These are phyloP conservation scores for Lasioglossum baleicum DNA, from an alignment of 1,140 invertebrate species.

Conservation along the genomic window DNA sequence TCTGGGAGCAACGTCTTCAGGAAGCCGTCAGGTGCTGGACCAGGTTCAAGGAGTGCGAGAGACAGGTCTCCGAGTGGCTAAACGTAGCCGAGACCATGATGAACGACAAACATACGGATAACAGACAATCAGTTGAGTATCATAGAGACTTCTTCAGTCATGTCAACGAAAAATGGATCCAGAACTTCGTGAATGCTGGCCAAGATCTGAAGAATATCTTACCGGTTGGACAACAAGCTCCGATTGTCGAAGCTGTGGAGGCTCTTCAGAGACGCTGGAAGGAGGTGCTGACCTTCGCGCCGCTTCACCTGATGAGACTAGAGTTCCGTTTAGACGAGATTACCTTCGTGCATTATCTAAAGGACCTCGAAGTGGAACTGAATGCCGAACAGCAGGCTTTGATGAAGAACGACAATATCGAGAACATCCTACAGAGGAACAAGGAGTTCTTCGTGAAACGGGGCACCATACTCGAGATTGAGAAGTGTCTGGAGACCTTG, in stretches of 20 bases:
- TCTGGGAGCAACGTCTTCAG: conserved; percentile 90
- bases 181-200: conserved; percentile 89
- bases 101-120: conserved; percentile 89
- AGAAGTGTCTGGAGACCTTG: conserved; percentile 88
- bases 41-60: conserved; percentile 89
- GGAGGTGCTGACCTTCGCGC: conserved; percentile 88
- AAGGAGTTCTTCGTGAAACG: conserved; percentile 87
- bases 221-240: conserved; percentile 84
- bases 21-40: conserved; percentile 91
- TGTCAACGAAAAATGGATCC: conserved; percentile 90
- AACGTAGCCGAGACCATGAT: conserved; percentile 90
- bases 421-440: conserved; percentile 88
- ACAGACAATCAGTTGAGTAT: conserved; percentile 88
- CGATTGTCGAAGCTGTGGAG: conserved; percentile 86
- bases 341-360: conserved; percentile 90
- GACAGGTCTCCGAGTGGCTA: conserved; percentile 91
- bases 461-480: conserved; percentile 85
- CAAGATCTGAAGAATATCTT: conserved; percentile 88
- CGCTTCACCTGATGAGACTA: conserved; percentile 91
- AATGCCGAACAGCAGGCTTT: conserved; percentile 91
- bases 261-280: conserved; percentile 88
- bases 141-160: conserved; percentile 92
- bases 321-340: conserved; percentile 94
- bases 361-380: conserved; percentile 94
- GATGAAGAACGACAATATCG: conserved; percentile 91